Evolutionary conservation across 2,888 invertebrate species (phyloP), one percentile per base, ranked within the genome.

Genomic region (Venustoraphidia nigricollis): DNA sequence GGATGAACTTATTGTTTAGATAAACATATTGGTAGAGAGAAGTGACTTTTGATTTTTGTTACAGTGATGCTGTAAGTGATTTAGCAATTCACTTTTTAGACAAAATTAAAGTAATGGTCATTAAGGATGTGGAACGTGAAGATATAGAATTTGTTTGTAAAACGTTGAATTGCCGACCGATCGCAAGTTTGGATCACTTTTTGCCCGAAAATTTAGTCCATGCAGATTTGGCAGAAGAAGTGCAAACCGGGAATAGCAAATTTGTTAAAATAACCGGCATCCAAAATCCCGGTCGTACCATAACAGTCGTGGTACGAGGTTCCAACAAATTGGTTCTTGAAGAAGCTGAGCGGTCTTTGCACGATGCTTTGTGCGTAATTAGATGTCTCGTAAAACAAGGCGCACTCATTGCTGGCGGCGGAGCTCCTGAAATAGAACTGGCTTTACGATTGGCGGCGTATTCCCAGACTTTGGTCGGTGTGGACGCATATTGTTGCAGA

Each of bases 101-200:
- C 62, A 98, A 98, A 73, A 92, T 97, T 66, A 99, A 99, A 67
- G 93, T 95, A 47, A 86, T 98, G 84, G 96, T 97, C 1, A 81
- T 98, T 46, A 96, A 94, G 67, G 97, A 99, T 63, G 80, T 99
- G 49, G 98, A 99, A 67, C 80, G 98, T 46, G 97, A 97, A 65
- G 97, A 99, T 60, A 89, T 99, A 56, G 93, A 97, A 61, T 97
- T 95, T 67, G 83, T 98, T 14, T 95, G 94, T 70, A 96, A 94
- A 73, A 90, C 91, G 8, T 70, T 96, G 34, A 85, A 85, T 27
- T 95, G 95, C 64, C 78, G 94, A 45, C 98, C 98, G 0, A 92
- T 98, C 57, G 98, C 98, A 6, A 95, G 95, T n/a, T 71, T 97
- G 52, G 98, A 98, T 70, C 98, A 98, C 65, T 98, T 98, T 67